phyloP scores from a whole-genome alignment of 2,888 invertebrate species.

The Macaria liturata region DNA sequence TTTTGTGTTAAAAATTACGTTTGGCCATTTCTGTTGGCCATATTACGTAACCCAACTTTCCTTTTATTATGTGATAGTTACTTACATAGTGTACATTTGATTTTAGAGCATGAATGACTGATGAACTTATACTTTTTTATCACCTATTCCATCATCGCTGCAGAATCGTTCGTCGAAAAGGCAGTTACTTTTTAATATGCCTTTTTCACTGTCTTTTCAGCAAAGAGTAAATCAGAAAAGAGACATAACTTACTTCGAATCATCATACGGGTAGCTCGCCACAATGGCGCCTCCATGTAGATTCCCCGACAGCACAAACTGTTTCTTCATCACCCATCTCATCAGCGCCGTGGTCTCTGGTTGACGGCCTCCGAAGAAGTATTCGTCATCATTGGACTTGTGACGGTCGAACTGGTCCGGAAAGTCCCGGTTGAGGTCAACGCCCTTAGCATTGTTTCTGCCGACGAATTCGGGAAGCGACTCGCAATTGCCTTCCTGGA shows the following conservation, averaged over 20 bases:
- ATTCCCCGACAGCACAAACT: constrained; percentile 97
- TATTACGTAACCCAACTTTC: too few species aligned
- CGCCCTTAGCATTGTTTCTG: constrained; percentile 90
- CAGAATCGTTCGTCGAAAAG: too few species aligned
- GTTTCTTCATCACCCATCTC: constrained; percentile 93
- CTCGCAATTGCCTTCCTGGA: constrained; percentile 90
- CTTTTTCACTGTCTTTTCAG: too few species aligned
- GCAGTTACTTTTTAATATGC: too few species aligned
- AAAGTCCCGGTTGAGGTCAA: constrained; percentile 96
- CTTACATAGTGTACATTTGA: too few species aligned
- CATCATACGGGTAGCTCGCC: constrained; percentile 98
- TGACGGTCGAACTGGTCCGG: constrained; percentile 91
- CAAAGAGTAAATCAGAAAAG: background rate
- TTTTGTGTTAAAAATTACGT: too few species aligned
- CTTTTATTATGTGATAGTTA: too few species aligned
- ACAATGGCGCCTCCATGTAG: constrained; percentile 98
- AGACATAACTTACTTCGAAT: constrained; percentile 85
- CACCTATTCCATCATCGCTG: too few species aligned
- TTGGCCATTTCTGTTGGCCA: too few species aligned
- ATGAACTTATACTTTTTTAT: too few species aligned
- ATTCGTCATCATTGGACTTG: constrained; percentile 62
- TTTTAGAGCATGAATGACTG: too few species aligned
- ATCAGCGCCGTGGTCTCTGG: constrained; percentile 95
- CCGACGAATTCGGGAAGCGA: constrained; percentile 87
- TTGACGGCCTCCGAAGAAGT: constrained; percentile 85